These are phyloP conservation scores for Eleutherodactylus coqui DNA, from an alignment of 2,797 vertebrate species.

Conservation along the genomic window DNA sequence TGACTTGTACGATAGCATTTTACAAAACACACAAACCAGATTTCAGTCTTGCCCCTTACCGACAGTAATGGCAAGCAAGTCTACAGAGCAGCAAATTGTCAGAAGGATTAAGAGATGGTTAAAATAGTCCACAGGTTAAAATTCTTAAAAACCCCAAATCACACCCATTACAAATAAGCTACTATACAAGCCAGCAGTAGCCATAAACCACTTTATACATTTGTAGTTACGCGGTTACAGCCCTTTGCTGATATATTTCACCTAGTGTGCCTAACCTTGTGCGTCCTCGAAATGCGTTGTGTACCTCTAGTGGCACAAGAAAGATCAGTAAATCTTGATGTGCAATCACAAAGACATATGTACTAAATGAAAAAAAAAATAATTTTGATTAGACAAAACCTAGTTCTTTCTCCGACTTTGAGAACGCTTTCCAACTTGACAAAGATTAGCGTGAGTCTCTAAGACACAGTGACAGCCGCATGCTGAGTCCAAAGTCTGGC, in stretches of 20 bases:
- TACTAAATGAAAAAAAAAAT: constrained; percentile 26
- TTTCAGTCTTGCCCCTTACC: not conserved
- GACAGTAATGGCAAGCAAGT: not conserved
- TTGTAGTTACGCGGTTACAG: not conserved
- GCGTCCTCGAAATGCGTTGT: not conserved
- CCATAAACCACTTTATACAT: not conserved
- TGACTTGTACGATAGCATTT: not conserved
- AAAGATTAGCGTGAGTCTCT: constrained; percentile 91
- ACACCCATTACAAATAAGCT: not conserved
- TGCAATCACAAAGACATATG: constrained; percentile 50
- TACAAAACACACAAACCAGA: too few species aligned
- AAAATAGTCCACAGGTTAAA: not conserved
- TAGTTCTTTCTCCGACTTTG: constrained; percentile 40
- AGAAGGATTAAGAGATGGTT: not conserved
- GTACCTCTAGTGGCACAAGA: not conserved
- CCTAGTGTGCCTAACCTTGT: constrained; percentile 5
- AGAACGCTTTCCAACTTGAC: constrained; percentile 79
- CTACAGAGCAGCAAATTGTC: not conserved
- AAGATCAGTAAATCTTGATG: not conserved
- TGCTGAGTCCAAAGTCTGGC: constrained; percentile 96
- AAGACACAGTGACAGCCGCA: constrained; percentile 95
- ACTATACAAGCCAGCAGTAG: not conserved
- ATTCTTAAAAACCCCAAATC: not conserved
- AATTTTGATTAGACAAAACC: constrained; percentile 37
- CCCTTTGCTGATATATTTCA: not conserved